These are phyloP conservation scores for Serranochromis macrocephalus DNA, from an alignment of 2,113 vertebrate genomes.

Conservation along the genomic window DNA sequence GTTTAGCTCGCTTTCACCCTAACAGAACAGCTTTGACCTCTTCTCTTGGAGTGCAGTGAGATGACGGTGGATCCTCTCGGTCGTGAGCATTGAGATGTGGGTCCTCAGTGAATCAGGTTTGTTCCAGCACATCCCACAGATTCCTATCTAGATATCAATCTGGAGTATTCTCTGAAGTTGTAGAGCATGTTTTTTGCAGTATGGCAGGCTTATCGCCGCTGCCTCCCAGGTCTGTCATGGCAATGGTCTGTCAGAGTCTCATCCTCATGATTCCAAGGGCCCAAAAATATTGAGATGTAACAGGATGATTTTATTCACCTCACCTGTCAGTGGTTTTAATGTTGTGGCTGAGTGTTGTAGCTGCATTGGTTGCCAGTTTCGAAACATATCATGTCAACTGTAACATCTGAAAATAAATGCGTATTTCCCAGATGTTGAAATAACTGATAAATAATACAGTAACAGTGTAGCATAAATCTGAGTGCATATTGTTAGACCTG, in stretches of 20 bases:
- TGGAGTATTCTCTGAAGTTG: not conserved
- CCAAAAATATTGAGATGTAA: not conserved
- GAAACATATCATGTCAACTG: not conserved
- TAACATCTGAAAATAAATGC: not conserved
- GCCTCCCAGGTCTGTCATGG: not conserved
- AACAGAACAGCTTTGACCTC: not conserved
- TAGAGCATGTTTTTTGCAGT: not conserved
- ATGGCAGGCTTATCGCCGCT: not conserved
- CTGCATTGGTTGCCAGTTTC: not conserved
- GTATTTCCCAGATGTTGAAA: not conserved
- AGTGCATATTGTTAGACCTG: slow-evolving; percentile 14
- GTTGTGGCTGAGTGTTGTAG: not conserved
- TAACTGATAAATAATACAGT: not conserved
- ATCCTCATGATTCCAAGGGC: not conserved
- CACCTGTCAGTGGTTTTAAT: not conserved
- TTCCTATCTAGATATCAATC: not conserved
- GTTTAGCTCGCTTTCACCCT: not conserved
- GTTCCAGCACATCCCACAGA: not conserved
- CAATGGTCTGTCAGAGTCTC: not conserved
- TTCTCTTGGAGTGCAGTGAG: not conserved
- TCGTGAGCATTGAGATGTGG: not conserved
- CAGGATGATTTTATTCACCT: not conserved
- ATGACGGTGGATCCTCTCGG: not conserved
- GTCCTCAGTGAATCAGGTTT: not conserved
- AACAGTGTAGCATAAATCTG: slow-evolving; percentile 13